A percentile compares a stretch with the other conserved stretches of the same genome.
Conservation (phyloP, 2,888 invertebrate genomes). For the Amphipyra tragopoginis region DNA sequence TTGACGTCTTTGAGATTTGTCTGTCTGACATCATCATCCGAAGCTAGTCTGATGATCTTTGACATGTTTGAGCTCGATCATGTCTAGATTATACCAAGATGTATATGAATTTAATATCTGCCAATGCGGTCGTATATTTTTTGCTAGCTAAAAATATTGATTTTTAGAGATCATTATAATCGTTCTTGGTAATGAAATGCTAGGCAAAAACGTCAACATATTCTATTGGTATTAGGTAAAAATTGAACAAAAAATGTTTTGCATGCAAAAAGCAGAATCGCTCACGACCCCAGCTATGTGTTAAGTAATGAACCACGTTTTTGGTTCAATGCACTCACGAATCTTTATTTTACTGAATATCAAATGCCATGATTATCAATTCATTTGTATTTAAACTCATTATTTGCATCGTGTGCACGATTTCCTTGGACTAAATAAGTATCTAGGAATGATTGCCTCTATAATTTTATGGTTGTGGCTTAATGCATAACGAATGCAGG, state of each 20-base stretch:
- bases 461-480: constrained; percentile 47
- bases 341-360: constrained; percentile 82
- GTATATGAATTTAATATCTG: constrained; percentile 62
- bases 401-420: constrained; percentile 75
- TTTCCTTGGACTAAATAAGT: constrained; percentile 59
- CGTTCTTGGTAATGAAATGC: constrained; percentile 67
- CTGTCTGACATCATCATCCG: constrained; percentile 78
- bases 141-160: constrained; percentile 67
- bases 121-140: constrained; percentile 64
- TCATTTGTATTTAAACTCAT: constrained; percentile 76
- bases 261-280: constrained; percentile 78
- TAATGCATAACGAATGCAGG: constrained; percentile 58
- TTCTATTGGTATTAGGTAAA: constrained; percentile 77
- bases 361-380: constrained; percentile 79
- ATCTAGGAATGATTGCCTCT: constrained; percentile 47
- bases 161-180: constrained; percentile 72
- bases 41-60: constrained; percentile 70
- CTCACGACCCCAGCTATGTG: constrained; percentile 81
- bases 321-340: constrained; percentile 88
- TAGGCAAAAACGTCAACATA: constrained; percentile 76
- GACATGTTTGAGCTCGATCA: constrained; percentile 70
- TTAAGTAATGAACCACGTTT: constrained; percentile 87
- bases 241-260: constrained; percentile 76
- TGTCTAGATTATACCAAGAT: constrained; percentile 69
- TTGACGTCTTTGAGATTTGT: constrained; percentile 73